Evolutionary conservation across 2,888 invertebrate genomes (phyloP).

Genomic region (Clunio marinus): DNA sequence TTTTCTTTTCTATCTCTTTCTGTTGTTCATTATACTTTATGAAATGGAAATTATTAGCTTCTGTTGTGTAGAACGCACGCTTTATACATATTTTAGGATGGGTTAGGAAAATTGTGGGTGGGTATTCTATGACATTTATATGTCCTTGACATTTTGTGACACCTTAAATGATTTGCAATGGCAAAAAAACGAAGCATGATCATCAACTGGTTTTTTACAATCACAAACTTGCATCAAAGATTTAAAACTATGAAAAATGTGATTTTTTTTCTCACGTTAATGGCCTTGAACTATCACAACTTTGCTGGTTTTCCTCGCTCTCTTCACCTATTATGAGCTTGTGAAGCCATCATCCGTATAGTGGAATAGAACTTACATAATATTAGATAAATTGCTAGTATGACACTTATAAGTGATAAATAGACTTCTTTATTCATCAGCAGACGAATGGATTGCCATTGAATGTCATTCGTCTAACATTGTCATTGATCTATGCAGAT

Average conservation of each 20-base stretch:
- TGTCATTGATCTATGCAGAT: not conserved
- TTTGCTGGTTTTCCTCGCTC: not conserved
- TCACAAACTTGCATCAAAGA: not conserved
- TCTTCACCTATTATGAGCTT: not conserved
- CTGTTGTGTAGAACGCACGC: not conserved
- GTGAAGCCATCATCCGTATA: not conserved
- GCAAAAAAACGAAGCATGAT: too few species aligned
- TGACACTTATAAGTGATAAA: too few species aligned
- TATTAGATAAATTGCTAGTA: conserved; percentile 2
- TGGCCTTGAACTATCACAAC: conserved; percentile 34
- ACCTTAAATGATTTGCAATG: too few species aligned
- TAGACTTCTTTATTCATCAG: too few species aligned
- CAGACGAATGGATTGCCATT: too few species aligned
- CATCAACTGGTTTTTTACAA: not conserved
- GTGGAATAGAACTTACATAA: conserved; percentile 1
- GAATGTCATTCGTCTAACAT: too few species aligned
- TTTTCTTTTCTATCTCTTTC: not conserved
- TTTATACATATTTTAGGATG: not conserved
- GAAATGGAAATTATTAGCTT: not conserved
- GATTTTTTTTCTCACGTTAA: not conserved
- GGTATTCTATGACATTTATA: conserved; percentile 25
- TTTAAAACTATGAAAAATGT: not conserved
- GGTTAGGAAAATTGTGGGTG: conserved; percentile 2
- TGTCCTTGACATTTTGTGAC: conserved; percentile 33
- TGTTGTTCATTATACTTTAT: not conserved